Evolutionary conservation across 2,888 invertebrate species (phyloP).

Genomic region (Dione juno): DNA sequence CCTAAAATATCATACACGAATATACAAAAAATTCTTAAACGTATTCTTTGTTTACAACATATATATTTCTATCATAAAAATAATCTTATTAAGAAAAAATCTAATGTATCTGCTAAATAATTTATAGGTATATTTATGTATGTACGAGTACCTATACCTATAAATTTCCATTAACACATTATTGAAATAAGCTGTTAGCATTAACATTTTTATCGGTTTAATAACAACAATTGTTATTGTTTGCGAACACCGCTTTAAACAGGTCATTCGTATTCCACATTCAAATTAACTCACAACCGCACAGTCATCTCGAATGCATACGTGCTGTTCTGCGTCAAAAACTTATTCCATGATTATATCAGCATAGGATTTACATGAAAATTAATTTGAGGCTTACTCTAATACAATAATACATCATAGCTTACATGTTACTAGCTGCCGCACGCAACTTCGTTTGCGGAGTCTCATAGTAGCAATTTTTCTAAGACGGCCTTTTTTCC

Average conservation of each 20-base stretch:
- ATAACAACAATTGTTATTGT: conserved; percentile 30
- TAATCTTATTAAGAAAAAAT: too few relatives aligned
- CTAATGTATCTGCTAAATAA: too few relatives aligned
- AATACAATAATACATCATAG: too few relatives aligned
- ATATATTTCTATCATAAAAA: too few relatives aligned
- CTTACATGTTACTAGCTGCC: too few relatives aligned
- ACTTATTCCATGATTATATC: conserved; percentile 24
- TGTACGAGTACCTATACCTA: not conserved
- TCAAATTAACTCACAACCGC: conserved; percentile 32
- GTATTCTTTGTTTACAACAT: too few relatives aligned
- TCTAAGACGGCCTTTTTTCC: too few relatives aligned
- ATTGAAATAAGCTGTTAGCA: conserved; percentile 16
- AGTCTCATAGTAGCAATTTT: too few relatives aligned
- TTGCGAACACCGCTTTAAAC: conserved; percentile 30
- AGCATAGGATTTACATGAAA: not conserved
- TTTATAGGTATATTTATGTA: not conserved
- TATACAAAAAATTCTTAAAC: too few relatives aligned
- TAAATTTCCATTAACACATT: conserved; percentile 21
- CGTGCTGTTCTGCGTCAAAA: conserved; percentile 28
- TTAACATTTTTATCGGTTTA: conserved; percentile 27
- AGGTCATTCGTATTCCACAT: conserved; percentile 33
- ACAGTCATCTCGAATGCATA: conserved; percentile 38
- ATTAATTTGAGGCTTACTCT: not conserved
- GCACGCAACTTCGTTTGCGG: too few relatives aligned
- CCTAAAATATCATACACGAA: too few relatives aligned